Percentiles rank a stretch among this genome's conserved stretches.
Evolutionary conservation across 2,797 vertebrate species (phyloP).

Genomic region (Anableps anableps): DNA sequence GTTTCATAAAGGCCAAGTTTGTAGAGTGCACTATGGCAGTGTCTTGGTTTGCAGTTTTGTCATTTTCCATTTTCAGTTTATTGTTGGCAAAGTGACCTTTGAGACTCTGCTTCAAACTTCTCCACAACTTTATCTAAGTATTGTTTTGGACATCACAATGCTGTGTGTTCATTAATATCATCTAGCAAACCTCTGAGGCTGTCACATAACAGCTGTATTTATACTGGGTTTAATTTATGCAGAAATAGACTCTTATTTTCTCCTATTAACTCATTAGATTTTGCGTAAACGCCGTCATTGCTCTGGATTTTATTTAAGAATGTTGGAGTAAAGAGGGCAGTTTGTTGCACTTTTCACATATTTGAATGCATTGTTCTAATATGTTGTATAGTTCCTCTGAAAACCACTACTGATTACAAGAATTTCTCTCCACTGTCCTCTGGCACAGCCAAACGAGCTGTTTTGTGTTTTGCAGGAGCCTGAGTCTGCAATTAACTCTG

Average conservation of each 20-base stretch:
- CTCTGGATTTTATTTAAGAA: neutral
- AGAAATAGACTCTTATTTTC: neutral
- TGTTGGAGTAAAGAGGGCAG: neutral
- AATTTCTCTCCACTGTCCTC: conserved; percentile 40
- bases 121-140: neutral
- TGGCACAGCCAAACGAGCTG: conserved; percentile 42
- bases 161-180: neutral
- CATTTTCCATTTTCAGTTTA: neutral
- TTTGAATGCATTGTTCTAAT: neutral
- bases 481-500: conserved; percentile 59
- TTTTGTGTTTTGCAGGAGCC: conserved; percentile 52
- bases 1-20: neutral
- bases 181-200: neutral
- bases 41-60: neutral
- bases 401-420: conserved; percentile 60
- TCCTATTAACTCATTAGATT: neutral
- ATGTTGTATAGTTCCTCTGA: conserved; percentile 59
- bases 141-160: neutral
- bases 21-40: neutral
- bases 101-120: neutral
- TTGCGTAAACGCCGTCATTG: no score
- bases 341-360: neutral
- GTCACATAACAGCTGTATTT: neutral
- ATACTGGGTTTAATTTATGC: neutral
- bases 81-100: neutral